phyloP scores from a whole-genome alignment of 2,797 vertebrate species.

The Trachops cirrhosus region DNA sequence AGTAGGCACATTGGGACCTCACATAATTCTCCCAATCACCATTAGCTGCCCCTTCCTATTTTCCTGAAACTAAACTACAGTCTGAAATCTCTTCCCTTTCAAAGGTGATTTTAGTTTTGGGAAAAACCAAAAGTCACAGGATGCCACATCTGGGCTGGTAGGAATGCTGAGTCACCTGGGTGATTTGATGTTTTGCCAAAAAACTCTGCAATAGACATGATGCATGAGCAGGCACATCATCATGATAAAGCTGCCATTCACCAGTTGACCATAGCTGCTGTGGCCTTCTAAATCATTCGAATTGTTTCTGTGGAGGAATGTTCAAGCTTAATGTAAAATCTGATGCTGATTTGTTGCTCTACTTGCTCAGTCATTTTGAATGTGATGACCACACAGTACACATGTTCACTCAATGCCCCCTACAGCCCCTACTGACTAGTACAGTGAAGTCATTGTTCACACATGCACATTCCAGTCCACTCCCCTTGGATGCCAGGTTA shows the following conservation, averaged over 20 bases:
- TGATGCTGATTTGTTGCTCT: neutral
- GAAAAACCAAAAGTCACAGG: neutral
- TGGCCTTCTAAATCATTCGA: neutral
- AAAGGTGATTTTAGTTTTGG: neutral
- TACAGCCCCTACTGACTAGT: neutral
- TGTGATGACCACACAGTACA: neutral
- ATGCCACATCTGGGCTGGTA: neutral
- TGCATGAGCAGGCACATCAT: neutral
- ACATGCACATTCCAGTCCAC: neutral
- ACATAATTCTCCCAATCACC: neutral
- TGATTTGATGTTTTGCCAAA: neutral
- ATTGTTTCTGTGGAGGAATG: neutral
- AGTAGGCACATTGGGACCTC: neutral
- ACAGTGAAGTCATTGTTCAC: neutral
- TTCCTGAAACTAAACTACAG: neutral
- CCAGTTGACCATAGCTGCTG: neutral
- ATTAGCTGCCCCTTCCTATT: neutral
- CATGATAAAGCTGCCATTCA: neutral
- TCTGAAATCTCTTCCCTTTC: neutral
- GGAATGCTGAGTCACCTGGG: neutral
- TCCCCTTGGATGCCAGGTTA: neutral
- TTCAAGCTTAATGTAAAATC: neutral
- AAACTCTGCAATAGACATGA: neutral
- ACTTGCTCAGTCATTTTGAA: neutral
- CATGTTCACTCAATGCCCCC: neutral